Evolutionary conservation across 2,113 vertebrate species (phyloP).

Genomic region (Podarcis muralis): DNA sequence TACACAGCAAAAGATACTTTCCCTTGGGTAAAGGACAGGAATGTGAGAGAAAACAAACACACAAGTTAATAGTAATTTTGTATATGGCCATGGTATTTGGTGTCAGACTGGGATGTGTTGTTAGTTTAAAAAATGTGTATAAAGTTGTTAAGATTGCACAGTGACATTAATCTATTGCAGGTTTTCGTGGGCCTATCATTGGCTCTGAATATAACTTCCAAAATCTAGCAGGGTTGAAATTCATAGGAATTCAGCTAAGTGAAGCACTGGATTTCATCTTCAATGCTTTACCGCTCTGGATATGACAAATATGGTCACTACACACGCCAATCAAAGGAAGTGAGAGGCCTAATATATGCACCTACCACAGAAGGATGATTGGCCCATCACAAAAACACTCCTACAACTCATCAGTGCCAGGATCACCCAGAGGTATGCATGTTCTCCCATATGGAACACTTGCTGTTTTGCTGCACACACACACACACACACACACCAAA

Average conservation of each 20-base stretch:
- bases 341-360: constrained; percentile 23
- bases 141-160: constrained; percentile 31
- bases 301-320: neutral
- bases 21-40: constrained; percentile 50
- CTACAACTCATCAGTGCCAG: neutral
- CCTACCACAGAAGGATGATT: constrained; percentile 6
- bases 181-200: neutral
- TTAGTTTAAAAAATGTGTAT: constrained; percentile 29
- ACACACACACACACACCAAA: neutral
- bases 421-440: constrained; percentile 35
- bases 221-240: constrained; percentile 20
- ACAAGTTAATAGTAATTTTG: constrained; percentile 59
- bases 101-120: constrained; percentile 25
- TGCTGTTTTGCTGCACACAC: constrained; percentile 24
- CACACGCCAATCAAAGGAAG: neutral
- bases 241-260: constrained; percentile 17
- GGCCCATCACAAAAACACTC: neutral
- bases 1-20: constrained; percentile 67
- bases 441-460: constrained; percentile 56
- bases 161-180: constrained; percentile 28
- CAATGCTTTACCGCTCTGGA: neutral
- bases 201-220: constrained; percentile 9
- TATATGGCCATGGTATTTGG: constrained; percentile 30
- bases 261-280: neutral
- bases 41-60: constrained; percentile 15